Base-by-base conservation (phyloP, 1,140 invertebrate species). In the Platorchestia sp. region DNA sequence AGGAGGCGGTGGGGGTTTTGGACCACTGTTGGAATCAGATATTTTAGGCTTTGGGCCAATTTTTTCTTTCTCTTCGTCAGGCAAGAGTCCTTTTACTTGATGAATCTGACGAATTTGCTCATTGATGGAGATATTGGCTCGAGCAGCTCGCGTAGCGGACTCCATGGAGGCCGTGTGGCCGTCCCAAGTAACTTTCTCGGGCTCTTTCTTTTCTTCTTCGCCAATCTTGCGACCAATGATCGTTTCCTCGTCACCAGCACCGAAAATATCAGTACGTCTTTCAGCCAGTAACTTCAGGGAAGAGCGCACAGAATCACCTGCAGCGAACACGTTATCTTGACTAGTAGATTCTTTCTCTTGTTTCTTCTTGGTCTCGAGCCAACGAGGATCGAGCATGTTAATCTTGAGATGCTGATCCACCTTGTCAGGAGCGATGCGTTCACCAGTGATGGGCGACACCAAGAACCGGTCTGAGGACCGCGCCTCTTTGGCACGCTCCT, bases 161-260 rank as follows among this genome's bases (percentile, higher is more conserved):
- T 99, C 99, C 96, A 99, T 98, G 97, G 98, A 99, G 0, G 99
- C 99, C 0, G 99, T 99, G 97, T 99, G 99, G n/a, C 99, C 99
- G 97, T 99, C 99, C 99, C 99, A 99, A 22, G 96, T 96, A 96
- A 97, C 97, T 97, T 98, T 99, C 97, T 99, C 99, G 97, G 98
- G 98, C 97, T 98, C 98, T 96, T 98, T 98, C 96, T 98, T 98
- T 97, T 98, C 99, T 97, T 99, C 99, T 97, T 99, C 99, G 19
- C 99, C 99, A 96, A 99, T 99, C 97, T 99, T 99, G 97, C 99
- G 99, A 98, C 99, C 99, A 97, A 99, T 99, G 1, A 99, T 98
- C 0, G 99, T 99, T 98, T 99, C 99, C 97, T 99, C 99, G 97
- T 99, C 99, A 96, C 99, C 99, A 95, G 99, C 98, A 97, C 99